These are phyloP conservation scores for Melanerpes aurifrons DNA, from an alignment of 2,113 vertebrate species.

Conservation along the genomic window DNA sequence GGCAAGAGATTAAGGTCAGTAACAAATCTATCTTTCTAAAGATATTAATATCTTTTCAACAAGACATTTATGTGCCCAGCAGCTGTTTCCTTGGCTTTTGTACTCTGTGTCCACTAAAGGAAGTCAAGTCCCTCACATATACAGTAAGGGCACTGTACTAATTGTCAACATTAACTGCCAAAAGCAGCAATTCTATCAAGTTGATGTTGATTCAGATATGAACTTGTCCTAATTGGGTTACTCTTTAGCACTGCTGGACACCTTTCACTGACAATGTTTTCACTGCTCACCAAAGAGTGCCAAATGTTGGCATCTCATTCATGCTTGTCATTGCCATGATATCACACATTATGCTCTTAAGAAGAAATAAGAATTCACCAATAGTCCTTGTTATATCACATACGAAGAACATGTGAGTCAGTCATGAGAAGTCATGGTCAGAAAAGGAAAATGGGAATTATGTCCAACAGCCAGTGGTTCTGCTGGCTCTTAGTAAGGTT, in stretches of 20 bases:
- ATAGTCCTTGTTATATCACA: background rate
- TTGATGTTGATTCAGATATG: conserved; percentile 60
- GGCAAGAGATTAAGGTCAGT: conserved; percentile 62
- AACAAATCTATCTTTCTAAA: conserved; percentile 59
- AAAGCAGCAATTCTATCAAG: conserved; percentile 70
- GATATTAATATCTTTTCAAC: conserved; percentile 48
- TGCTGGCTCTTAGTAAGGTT: background rate
- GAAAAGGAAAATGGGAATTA: background rate
- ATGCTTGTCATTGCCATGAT: conserved; percentile 70
- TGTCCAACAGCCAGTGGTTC: background rate
- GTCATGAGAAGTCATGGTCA: background rate
- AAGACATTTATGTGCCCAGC: conserved; percentile 65
- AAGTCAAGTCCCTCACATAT: conserved; percentile 16
- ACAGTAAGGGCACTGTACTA: conserved; percentile 35
- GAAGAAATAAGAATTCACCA: conserved; percentile 20
- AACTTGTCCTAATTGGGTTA: conserved; percentile 62
- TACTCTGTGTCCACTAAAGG: conserved; percentile 57
- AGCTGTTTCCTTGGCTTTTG: conserved; percentile 58
- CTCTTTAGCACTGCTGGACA: conserved; percentile 68
- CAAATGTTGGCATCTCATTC: conserved; percentile 65
- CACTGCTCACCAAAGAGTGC: conserved; percentile 43
- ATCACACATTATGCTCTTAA: conserved; percentile 17
- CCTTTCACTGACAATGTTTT: conserved; percentile 55
- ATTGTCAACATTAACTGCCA: conserved; percentile 61
- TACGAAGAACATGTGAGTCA: background rate